Evolutionary conservation across 2,888 invertebrate genomes (phyloP).

Genomic region (Seira sanloemensis): DNA sequence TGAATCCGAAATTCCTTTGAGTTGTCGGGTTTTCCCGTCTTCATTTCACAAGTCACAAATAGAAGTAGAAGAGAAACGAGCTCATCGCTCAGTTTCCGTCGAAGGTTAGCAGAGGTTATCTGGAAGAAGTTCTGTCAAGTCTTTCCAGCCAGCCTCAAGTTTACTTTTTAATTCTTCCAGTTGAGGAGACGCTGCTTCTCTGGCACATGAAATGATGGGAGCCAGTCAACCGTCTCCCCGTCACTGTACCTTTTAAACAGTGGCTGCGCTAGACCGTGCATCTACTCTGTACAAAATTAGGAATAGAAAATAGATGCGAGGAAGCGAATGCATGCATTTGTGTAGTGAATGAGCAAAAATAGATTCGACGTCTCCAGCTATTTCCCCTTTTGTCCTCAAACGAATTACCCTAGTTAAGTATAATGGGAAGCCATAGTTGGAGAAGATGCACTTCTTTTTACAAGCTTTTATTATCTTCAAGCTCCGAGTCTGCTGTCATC

Average conservation of each 20-base stretch:
- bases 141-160: no score
- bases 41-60: no score
- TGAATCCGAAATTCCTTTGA: background rate
- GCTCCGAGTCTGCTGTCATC: background rate
- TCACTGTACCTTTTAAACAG: background rate
- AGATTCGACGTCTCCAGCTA: background rate
- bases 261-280: no score
- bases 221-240: background rate
- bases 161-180: conserved; percentile 55
- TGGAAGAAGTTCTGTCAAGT: background rate
- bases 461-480: no score
- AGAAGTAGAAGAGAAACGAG: background rate
- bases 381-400: background rate
- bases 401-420: background rate
- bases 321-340: background rate
- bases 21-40: background rate
- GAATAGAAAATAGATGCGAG: background rate
- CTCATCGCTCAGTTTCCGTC: background rate
- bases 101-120: background rate
- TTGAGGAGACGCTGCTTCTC: background rate
- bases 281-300: no score
- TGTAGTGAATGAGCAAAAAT: background rate
- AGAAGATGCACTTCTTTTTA: background rate
- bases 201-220: no score
- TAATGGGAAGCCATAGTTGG: background rate